phyloP scores from a whole-genome alignment of 2,888 invertebrate genomes.

The Morinoia aosen region DNA sequence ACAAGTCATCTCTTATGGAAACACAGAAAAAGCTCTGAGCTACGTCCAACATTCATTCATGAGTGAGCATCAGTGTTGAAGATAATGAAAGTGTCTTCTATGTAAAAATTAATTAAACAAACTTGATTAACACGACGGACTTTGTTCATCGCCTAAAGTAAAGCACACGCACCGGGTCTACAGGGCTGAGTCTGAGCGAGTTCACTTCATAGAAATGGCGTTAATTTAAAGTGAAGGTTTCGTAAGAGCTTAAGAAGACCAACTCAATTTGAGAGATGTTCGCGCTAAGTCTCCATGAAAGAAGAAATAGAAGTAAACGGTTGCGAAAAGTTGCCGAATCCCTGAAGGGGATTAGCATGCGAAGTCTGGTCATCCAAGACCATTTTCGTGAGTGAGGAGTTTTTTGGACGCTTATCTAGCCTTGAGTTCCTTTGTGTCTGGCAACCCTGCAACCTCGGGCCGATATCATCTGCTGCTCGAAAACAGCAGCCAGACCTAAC shows the following conservation, averaged over 20 bases:
- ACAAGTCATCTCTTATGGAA: not conserved
- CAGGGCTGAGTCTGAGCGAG: not conserved
- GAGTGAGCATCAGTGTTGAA: not conserved
- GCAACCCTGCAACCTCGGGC: not conserved
- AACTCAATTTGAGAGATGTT: not conserved
- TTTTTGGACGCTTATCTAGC: conserved; percentile 8
- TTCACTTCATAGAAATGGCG: not conserved
- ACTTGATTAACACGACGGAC: not conserved
- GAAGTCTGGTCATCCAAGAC: conserved; percentile 1
- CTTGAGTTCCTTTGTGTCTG: conserved; percentile 9
- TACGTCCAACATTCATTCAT: not conserved
- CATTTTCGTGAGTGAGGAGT: not conserved
- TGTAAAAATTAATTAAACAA: conserved; percentile 9
- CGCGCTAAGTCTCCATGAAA: not conserved
- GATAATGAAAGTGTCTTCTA: not conserved
- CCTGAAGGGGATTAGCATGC: conserved; percentile 17
- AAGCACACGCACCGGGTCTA: not conserved
- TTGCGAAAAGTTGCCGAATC: conserved; percentile 28
- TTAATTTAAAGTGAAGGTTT: not conserved
- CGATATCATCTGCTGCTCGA: conserved; percentile 33
- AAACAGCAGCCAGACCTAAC: conserved; percentile 22
- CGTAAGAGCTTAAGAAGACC: not conserved
- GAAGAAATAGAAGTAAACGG: conserved; percentile 35
- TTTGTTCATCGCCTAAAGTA: conserved; percentile 4
- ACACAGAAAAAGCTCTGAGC: not conserved